Base-by-base conservation (phyloP, 2,113 vertebrate species). In the Corynorhinus townsendii region DNA sequence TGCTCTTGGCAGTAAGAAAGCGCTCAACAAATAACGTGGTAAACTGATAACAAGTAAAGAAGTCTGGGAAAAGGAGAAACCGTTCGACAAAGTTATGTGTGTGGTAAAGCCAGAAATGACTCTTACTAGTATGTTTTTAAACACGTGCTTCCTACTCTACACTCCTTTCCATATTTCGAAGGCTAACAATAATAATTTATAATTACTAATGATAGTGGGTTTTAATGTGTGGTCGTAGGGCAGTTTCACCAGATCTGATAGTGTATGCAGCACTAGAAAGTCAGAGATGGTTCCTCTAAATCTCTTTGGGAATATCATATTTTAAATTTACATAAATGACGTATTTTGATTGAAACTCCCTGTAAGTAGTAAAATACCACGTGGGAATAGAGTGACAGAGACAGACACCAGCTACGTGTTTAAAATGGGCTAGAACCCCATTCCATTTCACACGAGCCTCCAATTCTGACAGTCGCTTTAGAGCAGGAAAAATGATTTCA, bases 301-400 rank as follows among this genome's bases (percentile, higher is more conserved):
- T 62, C 2, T 12, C 9, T 81, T 87, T n/a, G 82, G 86, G 22
- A 90, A 85, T 59, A 77, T 33, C 43, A 40, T 47, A 33, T 62
- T 71, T 73, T 92, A 52, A 84, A 89, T 79, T 88, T 72, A 93
- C 15, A 35, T 82, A 93, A 81, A 72, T 76, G 33, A 69, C 52
- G 28, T 91, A 52, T 75, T 73, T 85, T 35, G 81, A 26, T 52
- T 24, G 22, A 86, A 89, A 93, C 30, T 59, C 17, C 22, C 35
- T 86, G 5, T 68, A 90, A 92, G 35, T 81, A 84, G 38, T 72
- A 88, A 94, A 90, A 52, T 33, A 52, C 2, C 9, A 49, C 3
- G 0, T 30, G 26, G 71, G 28, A 91, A 92, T 26, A 64, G 89
- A 95, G 87, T 75, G 11, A 94, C 52, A 86, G 33, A 64, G 52